Percentiles rank a stretch among this genome's conserved stretches.
These are phyloP conservation scores for Zaprionus obscuricornis DNA, from an alignment of 2,888 invertebrate species.

Conservation along the genomic window DNA sequence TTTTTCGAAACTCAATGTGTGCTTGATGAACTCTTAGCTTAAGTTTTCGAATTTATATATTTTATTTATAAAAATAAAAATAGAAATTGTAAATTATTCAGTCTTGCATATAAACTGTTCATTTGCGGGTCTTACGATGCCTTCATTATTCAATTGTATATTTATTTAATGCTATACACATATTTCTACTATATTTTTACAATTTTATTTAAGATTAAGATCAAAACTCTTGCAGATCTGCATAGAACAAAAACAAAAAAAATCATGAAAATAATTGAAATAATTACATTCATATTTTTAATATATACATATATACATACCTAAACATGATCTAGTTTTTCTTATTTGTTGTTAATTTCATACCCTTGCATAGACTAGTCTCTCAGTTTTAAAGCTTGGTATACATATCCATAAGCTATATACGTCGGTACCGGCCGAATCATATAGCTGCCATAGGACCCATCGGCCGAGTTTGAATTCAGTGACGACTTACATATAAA, in stretches of 20 bases:
- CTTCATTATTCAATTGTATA: constrained; percentile 54
- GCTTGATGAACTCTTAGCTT: constrained; percentile 54
- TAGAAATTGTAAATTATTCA: constrained; percentile 46
- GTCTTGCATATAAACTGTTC: constrained; percentile 39
- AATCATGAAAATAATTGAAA: constrained; percentile 20
- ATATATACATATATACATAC: constrained; percentile 17
- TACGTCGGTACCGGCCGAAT: too few relatives aligned
- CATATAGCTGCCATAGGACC: too few relatives aligned
- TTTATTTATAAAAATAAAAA: constrained; percentile 35
- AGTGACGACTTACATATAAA: too few relatives aligned
- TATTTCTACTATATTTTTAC: constrained; percentile 58
- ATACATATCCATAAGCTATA: too few relatives aligned
- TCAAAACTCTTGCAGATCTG: constrained; percentile 50
- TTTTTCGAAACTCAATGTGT: constrained; percentile 50
- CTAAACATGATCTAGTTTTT: neutral
- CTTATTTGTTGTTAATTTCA: too few relatives aligned
- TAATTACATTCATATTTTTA: constrained; percentile 34
- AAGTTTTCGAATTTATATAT: constrained; percentile 55
- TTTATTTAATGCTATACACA: constrained; percentile 65
- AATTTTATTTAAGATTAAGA: constrained; percentile 46
- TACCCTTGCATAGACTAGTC: too few relatives aligned
- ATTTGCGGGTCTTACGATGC: constrained; percentile 12
- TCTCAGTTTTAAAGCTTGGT: too few relatives aligned
- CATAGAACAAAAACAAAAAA: constrained; percentile 44
- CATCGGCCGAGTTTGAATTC: too few relatives aligned